Percentiles rank a stretch among this genome's conserved stretches.
Evolutionary conservation across 2,888 invertebrate species (phyloP).

Genomic region (Cotesia congregata): DNA sequence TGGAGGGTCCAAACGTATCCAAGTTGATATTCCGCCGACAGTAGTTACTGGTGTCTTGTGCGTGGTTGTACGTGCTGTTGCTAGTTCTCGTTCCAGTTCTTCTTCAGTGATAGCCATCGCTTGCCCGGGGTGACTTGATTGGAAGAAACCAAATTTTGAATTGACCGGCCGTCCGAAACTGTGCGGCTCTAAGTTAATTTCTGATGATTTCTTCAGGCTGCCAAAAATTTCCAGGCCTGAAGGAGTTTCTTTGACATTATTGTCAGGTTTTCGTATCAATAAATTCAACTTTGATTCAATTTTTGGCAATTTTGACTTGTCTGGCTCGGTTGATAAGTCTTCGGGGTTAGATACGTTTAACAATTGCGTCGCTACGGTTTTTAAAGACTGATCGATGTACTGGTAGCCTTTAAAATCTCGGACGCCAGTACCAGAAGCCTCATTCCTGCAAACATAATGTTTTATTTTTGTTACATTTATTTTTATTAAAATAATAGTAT

Average conservation of each 20-base stretch:
- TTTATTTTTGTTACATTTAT: conserved; percentile 14
- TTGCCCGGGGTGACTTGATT: conserved; percentile 75
- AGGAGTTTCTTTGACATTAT: conserved; percentile 41
- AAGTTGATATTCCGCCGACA: conserved; percentile 79
- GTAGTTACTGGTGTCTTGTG: conserved; percentile 73
- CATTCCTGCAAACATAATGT: conserved; percentile 66
- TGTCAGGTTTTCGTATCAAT: conserved; percentile 45
- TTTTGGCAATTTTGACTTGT: conserved; percentile 37
- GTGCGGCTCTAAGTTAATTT: conserved; percentile 48
- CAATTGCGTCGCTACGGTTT: conserved; percentile 67
- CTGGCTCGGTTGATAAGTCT: conserved; percentile 33
- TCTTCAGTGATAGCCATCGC: conserved; percentile 78
- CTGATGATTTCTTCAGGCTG: conserved; percentile 43
- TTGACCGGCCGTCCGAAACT: conserved; percentile 63
- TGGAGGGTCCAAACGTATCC: conserved; percentile 79
- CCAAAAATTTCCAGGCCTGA: conserved; percentile 24
- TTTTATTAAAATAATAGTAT: conserved; percentile 1
- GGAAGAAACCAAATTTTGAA: conserved; percentile 66
- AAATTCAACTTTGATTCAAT: conserved; percentile 42
- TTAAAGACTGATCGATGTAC: conserved; percentile 64
- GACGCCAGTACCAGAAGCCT: conserved; percentile 51
- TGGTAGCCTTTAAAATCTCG: conserved; percentile 61
- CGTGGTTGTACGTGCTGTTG: conserved; percentile 51
- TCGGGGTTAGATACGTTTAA: conserved; percentile 59
- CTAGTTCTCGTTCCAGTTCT: conserved; percentile 73